These are phyloP conservation scores for Albula goreensis DNA, from an alignment of 2,113 vertebrate species.

Conservation along the genomic window DNA sequence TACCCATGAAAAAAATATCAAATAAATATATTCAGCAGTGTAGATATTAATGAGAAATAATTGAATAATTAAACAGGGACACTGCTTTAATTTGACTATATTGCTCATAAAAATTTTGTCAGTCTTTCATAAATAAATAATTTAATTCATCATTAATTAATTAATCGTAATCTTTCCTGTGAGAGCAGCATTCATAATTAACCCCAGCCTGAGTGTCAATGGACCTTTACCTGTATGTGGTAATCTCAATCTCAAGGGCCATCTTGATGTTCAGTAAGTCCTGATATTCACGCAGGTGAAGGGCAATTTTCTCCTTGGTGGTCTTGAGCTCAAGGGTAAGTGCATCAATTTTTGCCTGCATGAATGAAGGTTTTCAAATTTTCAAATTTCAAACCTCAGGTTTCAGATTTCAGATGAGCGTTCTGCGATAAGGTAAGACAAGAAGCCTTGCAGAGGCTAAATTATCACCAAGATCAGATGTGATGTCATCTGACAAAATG, in stretches of 20 bases:
- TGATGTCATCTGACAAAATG: background rate
- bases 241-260: slow-evolving; percentile 75
- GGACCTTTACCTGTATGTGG: slow-evolving; percentile 68
- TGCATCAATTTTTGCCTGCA: slow-evolving; percentile 48
- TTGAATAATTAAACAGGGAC: too few relatives aligned
- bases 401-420: background rate
- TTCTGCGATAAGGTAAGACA: background rate
- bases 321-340: slow-evolving; percentile 56
- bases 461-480: background rate
- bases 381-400: background rate
- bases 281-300: slow-evolving; percentile 73
- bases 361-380: background rate
- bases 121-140: too few relatives aligned
- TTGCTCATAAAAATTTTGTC: too few relatives aligned
- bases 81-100: too few relatives aligned
- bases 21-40: too few relatives aligned
- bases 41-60: too few relatives aligned
- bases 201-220: background rate
- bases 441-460: background rate
- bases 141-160: too few relatives aligned
- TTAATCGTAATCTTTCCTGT: background rate
- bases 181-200: background rate
- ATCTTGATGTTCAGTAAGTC: slow-evolving; percentile 73
- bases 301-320: slow-evolving; percentile 68
- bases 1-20: too few relatives aligned